A percentile compares a stretch with the other conserved stretches of the same genome.
Conservation (phyloP, 2,797 vertebrate species). For the Pseudopleuronectes americanus region DNA sequence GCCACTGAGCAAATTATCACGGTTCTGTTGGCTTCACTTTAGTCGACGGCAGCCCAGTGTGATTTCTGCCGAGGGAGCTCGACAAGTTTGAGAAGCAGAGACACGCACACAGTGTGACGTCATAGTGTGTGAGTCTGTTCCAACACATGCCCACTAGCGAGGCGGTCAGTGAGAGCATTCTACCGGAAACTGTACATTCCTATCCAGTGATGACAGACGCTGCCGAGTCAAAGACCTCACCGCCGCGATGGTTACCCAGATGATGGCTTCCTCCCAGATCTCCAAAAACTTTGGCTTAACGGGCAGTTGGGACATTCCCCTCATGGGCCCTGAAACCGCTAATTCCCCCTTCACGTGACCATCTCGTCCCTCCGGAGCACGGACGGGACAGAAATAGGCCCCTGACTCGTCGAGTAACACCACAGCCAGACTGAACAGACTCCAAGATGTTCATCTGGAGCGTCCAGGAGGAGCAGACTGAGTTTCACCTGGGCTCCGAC, state of each 20-base stretch:
- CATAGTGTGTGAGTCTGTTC: too few relatives aligned
- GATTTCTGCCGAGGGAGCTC: slow-evolving; percentile 52
- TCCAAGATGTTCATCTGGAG: slow-evolving; percentile 16
- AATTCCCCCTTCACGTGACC: slow-evolving; percentile 29
- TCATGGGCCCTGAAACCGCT: slow-evolving; percentile 22
- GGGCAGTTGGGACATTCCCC: slow-evolving; percentile 53
- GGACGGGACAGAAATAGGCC: slow-evolving; percentile 43
- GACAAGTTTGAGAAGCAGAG: slow-evolving; percentile 44
- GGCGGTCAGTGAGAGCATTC: slow-evolving; percentile 31
- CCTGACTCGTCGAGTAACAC: not conserved
- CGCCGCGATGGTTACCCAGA: slow-evolving; percentile 6
- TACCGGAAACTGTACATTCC: slow-evolving; percentile 45
- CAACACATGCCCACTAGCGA: slow-evolving; percentile 4
- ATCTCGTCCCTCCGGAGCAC: slow-evolving; percentile 21
- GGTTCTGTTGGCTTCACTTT: slow-evolving; percentile 36
- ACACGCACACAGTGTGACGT: slow-evolving; percentile 29
- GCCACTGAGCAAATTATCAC: slow-evolving; percentile 20
- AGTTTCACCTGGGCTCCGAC: slow-evolving; percentile 2
- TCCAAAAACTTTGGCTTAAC: slow-evolving; percentile 21
- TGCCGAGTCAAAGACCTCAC: slow-evolving; percentile 28
- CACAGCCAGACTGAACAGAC: slow-evolving; percentile 7
- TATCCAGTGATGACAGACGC: slow-evolving; percentile 38
- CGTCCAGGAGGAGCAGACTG: not conserved
- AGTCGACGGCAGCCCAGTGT: slow-evolving; percentile 37
- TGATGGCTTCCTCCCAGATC: slow-evolving; percentile 43